Conservation (phyloP, 2,797 vertebrate genomes). For the Pangasius macronema region DNA sequence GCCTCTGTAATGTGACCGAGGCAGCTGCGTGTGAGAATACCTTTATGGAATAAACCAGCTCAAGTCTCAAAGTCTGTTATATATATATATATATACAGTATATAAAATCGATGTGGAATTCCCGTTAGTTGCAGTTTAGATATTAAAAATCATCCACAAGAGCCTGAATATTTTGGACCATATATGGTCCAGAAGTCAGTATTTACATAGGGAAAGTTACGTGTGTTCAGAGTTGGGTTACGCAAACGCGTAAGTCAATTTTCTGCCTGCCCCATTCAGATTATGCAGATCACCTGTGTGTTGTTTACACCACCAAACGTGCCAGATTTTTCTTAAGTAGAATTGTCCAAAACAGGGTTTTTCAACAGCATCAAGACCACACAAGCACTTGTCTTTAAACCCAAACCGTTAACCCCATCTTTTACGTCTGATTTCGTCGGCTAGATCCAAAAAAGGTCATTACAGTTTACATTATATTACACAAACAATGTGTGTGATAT, state of each 20-base stretch:
- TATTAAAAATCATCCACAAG: not conserved
- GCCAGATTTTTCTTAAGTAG: not conserved
- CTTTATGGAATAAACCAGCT: not conserved
- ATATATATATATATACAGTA: not conserved
- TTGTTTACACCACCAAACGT: no score
- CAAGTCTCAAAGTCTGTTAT: not conserved
- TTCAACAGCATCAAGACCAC: not conserved
- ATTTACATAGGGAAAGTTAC: not conserved
- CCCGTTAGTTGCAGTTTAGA: not conserved
- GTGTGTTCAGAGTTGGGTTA: not conserved
- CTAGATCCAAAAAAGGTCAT: no score
- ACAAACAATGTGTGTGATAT: no score
- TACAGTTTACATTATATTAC: no score
- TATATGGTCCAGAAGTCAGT: not conserved
- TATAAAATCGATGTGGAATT: not conserved
- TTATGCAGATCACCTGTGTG: not conserved
- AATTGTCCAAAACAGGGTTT: not conserved
- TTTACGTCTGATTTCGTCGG: no score
- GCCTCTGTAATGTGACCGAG: not conserved
- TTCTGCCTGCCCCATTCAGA: not conserved
- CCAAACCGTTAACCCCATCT: no score
- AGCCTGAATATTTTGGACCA: not conserved
- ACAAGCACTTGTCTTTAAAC: not conserved
- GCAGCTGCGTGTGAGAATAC: not conserved
- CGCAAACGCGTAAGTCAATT: not conserved